phyloP scores from a whole-genome alignment of 35 echinoderm and acorn worm species.

The Ptychodera flava region DNA sequence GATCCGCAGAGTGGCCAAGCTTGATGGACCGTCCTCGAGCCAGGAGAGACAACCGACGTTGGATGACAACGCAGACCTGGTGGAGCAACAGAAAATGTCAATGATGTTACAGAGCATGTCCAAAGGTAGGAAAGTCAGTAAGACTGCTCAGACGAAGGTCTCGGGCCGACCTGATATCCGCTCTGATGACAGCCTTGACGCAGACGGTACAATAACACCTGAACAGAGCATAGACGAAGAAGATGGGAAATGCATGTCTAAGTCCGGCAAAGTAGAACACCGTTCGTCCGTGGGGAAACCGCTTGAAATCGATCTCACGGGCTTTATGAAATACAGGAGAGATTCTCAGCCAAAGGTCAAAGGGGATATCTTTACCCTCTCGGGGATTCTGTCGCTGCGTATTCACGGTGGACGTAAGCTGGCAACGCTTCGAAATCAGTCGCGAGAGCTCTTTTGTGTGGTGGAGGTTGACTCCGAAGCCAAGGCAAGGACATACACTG shows the following conservation, averaged over 20 bases:
- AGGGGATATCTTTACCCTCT: conserved; percentile 49
- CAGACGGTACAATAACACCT: neutral
- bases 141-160: neutral
- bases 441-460: conserved; percentile 81
- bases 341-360: conserved; percentile 48
- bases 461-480: conserved; percentile 86
- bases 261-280: neutral
- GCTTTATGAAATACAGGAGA: conserved; percentile 82
- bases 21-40: neutral
- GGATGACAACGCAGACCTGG: neutral
- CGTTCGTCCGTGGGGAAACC: conserved; percentile 55
- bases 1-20: neutral
- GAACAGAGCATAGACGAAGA: neutral
- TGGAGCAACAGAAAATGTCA: neutral
- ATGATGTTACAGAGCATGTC: neutral
- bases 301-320: conserved; percentile 75
- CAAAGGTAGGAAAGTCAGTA: neutral
- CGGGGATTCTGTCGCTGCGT: conserved; percentile 83
- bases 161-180: neutral
- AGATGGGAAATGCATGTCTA: neutral
- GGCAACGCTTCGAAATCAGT: conserved; percentile 53
- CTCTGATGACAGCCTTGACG: neutral
- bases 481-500: conserved; percentile 92
- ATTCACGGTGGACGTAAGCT: conserved; percentile 84
- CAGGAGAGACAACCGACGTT: neutral